These are phyloP conservation scores for Ageneiosus marmoratus DNA, from an alignment of 2,113 vertebrate genomes.

Conservation along the genomic window DNA sequence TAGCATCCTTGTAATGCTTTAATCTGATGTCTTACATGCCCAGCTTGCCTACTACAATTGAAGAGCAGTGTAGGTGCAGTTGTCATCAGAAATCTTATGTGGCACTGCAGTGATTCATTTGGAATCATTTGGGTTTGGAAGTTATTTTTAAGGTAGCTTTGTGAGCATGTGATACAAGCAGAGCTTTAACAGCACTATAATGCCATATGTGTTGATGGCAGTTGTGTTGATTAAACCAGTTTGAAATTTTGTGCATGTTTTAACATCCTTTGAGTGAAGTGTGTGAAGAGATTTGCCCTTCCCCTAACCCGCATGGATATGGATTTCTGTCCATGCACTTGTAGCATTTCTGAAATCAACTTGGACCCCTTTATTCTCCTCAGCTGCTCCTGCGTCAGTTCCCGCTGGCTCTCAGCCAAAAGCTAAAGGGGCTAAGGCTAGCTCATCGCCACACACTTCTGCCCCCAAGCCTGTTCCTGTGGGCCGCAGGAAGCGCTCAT, in stretches of 20 bases:
- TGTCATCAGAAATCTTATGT: neutral
- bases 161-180: neutral
- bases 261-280: constrained; percentile 27
- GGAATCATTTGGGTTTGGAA: neutral
- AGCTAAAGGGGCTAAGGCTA: constrained; percentile 72
- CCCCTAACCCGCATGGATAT: constrained; percentile 67
- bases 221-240: neutral
- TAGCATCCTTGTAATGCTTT: neutral
- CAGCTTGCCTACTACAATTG: neutral
- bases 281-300: constrained; percentile 7
- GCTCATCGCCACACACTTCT: constrained; percentile 58
- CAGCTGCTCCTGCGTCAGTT: constrained; percentile 68
- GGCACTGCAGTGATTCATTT: neutral
- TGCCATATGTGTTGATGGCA: neutral
- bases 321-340: constrained; percentile 18
- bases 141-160: neutral
- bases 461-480: constrained; percentile 72
- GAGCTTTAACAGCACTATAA: too few relatives aligned
- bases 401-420: constrained; percentile 72
- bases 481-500: constrained; percentile 72
- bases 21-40: neutral
- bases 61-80: neutral
- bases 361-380: constrained; percentile 61
- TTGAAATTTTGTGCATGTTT: constrained; percentile 22
- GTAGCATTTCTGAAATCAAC: constrained; percentile 50